These are phyloP conservation scores for Drosophila athabasca DNA, from an alignment of 1,140 invertebrate species.

Conservation along the genomic window DNA sequence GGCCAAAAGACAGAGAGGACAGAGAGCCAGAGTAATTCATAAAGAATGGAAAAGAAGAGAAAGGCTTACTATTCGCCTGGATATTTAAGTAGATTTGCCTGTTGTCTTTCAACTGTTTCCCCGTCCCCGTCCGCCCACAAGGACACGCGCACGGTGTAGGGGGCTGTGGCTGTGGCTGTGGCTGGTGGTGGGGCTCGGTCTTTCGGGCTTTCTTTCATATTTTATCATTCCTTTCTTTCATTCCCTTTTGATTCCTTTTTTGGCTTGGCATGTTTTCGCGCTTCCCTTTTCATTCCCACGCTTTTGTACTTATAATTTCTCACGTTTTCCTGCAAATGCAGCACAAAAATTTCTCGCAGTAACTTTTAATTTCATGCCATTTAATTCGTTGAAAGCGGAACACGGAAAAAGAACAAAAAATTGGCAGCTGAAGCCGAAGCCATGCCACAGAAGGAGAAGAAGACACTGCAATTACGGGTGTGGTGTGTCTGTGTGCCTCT, in stretches of 20 bases:
- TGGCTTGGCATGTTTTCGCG: conserved; percentile 36
- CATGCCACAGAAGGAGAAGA: conserved; percentile 53
- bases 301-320: conserved; percentile 81
- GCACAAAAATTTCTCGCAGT: conserved; percentile 77
- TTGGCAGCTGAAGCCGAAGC: conserved; percentile 71
- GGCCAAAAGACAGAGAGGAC: conserved; percentile 7
- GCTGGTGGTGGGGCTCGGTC: background rate
- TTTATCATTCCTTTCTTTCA: conserved; percentile 56
- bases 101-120: conserved; percentile 58
- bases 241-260: conserved; percentile 46
- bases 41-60: conserved; percentile 49
- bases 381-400: conserved; percentile 80
- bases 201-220: conserved; percentile 61
- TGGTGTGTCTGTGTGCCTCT: conserved; percentile 25
- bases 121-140: conserved; percentile 11
- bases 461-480: conserved; percentile 51
- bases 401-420: conserved; percentile 58
- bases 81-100: conserved; percentile 79
- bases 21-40: conserved; percentile 31
- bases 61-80: conserved; percentile 72
- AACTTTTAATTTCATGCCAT: conserved; percentile 83
- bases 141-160: too few species aligned
- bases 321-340: conserved; percentile 82
- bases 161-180: background rate
- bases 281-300: conserved; percentile 37